phyloP scores from a whole-genome alignment of 53 echinoderm and acorn worm genomes.

The Patiria pectinifera region DNA sequence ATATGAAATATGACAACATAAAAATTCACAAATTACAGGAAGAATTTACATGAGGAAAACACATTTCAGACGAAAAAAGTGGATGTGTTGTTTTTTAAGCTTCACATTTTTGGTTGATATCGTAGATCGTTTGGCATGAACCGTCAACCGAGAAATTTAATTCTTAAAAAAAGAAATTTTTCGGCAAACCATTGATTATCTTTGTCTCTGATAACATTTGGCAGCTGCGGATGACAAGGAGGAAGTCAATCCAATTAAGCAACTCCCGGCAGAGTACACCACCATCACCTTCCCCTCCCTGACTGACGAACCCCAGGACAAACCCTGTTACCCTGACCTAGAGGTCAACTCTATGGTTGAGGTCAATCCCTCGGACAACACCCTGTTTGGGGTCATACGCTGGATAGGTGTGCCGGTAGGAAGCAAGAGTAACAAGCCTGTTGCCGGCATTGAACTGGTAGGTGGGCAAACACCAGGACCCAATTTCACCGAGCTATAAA shows the following conservation, averaged over 20 bases:
- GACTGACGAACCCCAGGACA: background rate
- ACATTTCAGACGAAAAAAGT: too few species aligned
- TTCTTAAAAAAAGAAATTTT: too few species aligned
- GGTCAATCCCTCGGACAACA: slow-evolving; percentile 31
- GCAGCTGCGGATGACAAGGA: background rate
- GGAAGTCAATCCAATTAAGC: background rate
- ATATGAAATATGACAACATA: too few species aligned
- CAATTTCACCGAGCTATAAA: too few species aligned
- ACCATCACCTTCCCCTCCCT: background rate
- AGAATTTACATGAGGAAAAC: too few species aligned
- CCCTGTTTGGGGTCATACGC: slow-evolving; percentile 74
- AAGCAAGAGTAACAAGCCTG: background rate
- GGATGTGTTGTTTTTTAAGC: too few species aligned
- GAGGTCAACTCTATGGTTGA: slow-evolving; percentile 84
- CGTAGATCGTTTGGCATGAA: background rate
- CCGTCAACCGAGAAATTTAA: background rate
- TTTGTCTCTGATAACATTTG: background rate
- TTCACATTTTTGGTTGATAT: too few species aligned
- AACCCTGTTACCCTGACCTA: slow-evolving; percentile 36
- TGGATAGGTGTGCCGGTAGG: slow-evolving; percentile 61
- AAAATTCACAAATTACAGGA: too few species aligned
- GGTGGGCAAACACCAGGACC: background rate
- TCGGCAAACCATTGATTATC: background rate
- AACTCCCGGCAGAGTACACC: background rate
- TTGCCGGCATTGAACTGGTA: slow-evolving; percentile 92